phyloP scores from a whole-genome alignment of 1,140 invertebrate genomes.

The Saxidomus purpurata region DNA sequence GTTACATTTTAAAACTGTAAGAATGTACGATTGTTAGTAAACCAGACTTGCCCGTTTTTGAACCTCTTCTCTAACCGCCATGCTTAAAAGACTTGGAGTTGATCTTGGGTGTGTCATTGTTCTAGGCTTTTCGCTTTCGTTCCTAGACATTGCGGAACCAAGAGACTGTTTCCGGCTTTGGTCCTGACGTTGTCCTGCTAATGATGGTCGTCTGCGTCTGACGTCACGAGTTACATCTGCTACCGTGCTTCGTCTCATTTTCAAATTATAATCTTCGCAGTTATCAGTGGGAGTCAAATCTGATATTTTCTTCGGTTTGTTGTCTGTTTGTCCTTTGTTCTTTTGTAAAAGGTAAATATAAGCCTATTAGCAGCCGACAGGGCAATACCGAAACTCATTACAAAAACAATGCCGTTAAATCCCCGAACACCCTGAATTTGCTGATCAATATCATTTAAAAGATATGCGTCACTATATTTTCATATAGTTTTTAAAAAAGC shows the following conservation, averaged over 20 bases:
- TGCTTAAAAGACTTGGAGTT: conserved; percentile 24
- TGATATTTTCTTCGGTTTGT: neutral
- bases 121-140: neutral
- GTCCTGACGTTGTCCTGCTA: neutral
- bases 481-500: too few species aligned
- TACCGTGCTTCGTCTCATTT: conserved; percentile 28
- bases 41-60: conserved; percentile 19
- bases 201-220: neutral
- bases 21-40: too few species aligned
- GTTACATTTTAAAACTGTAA: too few species aligned
- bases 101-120: neutral
- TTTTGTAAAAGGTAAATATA: neutral
- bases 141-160: neutral
- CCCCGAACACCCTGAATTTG: too few species aligned
- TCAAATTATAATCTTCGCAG: neutral
- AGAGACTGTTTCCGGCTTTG: conserved; percentile 4
- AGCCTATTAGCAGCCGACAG: too few species aligned
- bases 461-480: too few species aligned
- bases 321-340: neutral
- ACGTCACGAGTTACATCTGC: conserved; percentile 31
- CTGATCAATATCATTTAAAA: too few species aligned
- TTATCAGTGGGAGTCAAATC: neutral
- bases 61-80: conserved; percentile 44
- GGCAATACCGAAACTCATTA: too few species aligned
- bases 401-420: too few species aligned